Base-by-base conservation (phyloP, 2,797 vertebrate genomes). In the Avahi laniger region DNA sequence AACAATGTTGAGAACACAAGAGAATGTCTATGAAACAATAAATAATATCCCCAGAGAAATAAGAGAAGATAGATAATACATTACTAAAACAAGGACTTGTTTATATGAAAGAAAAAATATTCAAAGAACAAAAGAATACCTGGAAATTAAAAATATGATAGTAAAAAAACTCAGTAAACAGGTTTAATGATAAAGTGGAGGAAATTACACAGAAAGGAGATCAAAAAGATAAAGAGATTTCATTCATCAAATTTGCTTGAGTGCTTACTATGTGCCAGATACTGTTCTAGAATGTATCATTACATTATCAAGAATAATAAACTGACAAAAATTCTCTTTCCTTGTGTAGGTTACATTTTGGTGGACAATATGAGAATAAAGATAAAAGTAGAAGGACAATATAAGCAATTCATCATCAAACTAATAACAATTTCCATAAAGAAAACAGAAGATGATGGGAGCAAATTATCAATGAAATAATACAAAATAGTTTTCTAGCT, bases 21-120 rank as follows among this genome's bases (percentile, higher is more conserved):
- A 75, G 94, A 93, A 85, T 91, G 17, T 86, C 52, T 57, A 10
- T 67, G 54, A 96, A 81, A 92, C 7, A 79, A 88, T 84, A 61
- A 24, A 69, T 57, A 79, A 76, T 76, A 50, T 85, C 18, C 33
- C 88, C 75, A 76, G 46, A 88, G 22, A 93, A 90, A 87, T 79
- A 89, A 82, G 54, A 70, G 33, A 65, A 61, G 41, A 41, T 35
- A 61, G 41, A 41, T 35, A 57, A 28, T 88, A 4, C 33, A 63
- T 72, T 69, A 82, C 52, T 81, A 92, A 89, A 70, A 86, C 18
- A 86, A 52, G 48, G 78, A 81, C 6, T 50, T 70, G 67, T 80
- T 69, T 79, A 52, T 30, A 28, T 79, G 30, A 96, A 82, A 94
- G 30, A 95, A 82, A 92, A 6, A 54, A 57, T 43, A 70, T 75